Conservation (phyloP, 2,797 vertebrate species). For the Hoplostethus atlanticus region DNA sequence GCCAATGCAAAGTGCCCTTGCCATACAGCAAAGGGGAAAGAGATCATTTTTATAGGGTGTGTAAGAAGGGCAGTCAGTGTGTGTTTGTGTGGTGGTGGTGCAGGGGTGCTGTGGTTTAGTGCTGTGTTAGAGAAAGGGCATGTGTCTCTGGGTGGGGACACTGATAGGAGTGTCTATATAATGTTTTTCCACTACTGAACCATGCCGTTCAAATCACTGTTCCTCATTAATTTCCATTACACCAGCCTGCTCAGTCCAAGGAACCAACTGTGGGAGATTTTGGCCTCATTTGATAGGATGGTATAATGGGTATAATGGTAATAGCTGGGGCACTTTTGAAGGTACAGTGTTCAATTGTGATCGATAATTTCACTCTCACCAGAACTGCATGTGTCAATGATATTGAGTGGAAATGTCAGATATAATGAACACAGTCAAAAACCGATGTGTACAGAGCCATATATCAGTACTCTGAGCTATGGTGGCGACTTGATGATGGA, state of each 20-base stretch:
- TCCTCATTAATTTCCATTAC: conserved; percentile 2
- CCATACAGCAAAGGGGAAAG: not conserved
- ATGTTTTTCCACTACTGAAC: not conserved
- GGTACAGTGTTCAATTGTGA: not conserved
- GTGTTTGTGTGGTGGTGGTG: not conserved
- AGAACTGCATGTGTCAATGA: not conserved
- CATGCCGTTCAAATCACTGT: not conserved
- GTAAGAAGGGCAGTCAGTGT: not conserved
- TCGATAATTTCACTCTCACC: not conserved
- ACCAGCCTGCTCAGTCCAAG: not conserved
- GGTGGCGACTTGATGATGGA: conserved; percentile 58
- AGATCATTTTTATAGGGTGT: conserved; percentile 4
- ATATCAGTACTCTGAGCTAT: conserved; percentile 26
- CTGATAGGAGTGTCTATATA: not conserved
- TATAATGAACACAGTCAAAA: conserved; percentile 30
- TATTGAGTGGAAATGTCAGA: conserved; percentile 34
- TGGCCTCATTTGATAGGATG: no score
- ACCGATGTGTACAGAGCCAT: conserved; percentile 1
- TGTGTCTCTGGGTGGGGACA: not conserved
- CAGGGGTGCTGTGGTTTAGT: not conserved
- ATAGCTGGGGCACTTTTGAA: not conserved
- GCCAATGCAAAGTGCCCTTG: not conserved
- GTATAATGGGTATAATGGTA: no score
- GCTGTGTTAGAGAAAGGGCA: conserved; percentile 2
- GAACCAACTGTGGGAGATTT: not conserved